These are phyloP conservation scores for Archaeoteleia sp. DNA, from an alignment of 2,888 invertebrate genomes.

Conservation along the genomic window DNA sequence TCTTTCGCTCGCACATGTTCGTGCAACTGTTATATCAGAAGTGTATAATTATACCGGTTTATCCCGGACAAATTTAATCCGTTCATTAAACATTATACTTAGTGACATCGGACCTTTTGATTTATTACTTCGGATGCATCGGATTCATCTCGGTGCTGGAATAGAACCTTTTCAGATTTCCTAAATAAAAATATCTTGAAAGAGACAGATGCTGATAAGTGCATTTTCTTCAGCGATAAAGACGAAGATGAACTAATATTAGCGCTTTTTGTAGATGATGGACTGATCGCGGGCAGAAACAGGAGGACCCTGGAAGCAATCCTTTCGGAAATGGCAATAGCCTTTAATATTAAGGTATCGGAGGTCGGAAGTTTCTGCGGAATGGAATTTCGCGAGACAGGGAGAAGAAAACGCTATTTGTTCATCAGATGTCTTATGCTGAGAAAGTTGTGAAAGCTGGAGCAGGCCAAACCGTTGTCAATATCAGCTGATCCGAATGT, in stretches of 20 bases:
- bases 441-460: not conserved
- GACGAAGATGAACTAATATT: not conserved
- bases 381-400: not conserved
- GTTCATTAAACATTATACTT: too few relatives aligned
- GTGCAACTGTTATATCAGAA: too few relatives aligned
- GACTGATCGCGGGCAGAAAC: not conserved
- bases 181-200: not conserved
- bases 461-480: not conserved
- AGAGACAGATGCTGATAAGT: not conserved
- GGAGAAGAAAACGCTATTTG: not conserved
- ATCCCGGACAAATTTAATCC: too few relatives aligned
- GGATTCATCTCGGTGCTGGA: constrained; percentile 31
- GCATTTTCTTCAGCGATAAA: not conserved
- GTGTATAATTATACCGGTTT: too few relatives aligned
- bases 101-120: too few relatives aligned
- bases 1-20: too few relatives aligned
- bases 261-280: not conserved
- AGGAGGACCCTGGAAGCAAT: not conserved
- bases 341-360: not conserved
- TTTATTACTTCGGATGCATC: too few relatives aligned
- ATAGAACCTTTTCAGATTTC: not conserved
- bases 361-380: constrained; percentile 1
- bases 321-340: not conserved
- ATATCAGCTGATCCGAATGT: not conserved
- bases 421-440: not conserved